These are phyloP conservation scores for Hipposideros armiger DNA, from an alignment of 2,113 vertebrate species.

Conservation along the genomic window DNA sequence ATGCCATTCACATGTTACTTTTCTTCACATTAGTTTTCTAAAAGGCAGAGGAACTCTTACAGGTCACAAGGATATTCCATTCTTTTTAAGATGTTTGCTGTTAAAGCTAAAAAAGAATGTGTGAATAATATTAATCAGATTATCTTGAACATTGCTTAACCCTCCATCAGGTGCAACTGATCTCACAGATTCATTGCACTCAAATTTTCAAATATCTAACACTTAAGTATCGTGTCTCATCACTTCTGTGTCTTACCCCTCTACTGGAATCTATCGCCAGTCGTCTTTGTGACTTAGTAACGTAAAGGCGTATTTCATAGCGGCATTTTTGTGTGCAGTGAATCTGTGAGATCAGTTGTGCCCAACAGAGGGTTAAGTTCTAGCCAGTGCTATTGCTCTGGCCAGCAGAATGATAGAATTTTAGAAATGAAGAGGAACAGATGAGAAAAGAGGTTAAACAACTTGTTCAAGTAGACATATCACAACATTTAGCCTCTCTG, in stretches of 20 bases:
- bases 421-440: not conserved
- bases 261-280: no score
- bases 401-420: not conserved
- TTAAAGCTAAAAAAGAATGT: conserved; percentile 35
- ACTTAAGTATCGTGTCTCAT: no score
- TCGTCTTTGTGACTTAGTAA: no score
- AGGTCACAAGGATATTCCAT: not conserved
- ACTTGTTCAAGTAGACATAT: not conserved
- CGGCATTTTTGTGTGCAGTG: no score
- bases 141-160: conserved; percentile 19
- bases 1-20: not conserved
- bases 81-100: conserved; percentile 33
- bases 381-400: not conserved
- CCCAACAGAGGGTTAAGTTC: not conserved
- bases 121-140: not conserved
- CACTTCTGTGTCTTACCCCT: no score
- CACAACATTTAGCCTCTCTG: not conserved
- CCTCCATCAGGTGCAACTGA: no score
- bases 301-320: no score
- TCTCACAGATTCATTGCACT: no score
- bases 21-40: conserved; percentile 28
- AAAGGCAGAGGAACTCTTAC: not conserved
- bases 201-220: no score
- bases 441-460: not conserved
- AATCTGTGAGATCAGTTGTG: no score